These are phyloP conservation scores for Latrodectus hesperus DNA, from an alignment of 2,888 invertebrate species.

Conservation along the genomic window DNA sequence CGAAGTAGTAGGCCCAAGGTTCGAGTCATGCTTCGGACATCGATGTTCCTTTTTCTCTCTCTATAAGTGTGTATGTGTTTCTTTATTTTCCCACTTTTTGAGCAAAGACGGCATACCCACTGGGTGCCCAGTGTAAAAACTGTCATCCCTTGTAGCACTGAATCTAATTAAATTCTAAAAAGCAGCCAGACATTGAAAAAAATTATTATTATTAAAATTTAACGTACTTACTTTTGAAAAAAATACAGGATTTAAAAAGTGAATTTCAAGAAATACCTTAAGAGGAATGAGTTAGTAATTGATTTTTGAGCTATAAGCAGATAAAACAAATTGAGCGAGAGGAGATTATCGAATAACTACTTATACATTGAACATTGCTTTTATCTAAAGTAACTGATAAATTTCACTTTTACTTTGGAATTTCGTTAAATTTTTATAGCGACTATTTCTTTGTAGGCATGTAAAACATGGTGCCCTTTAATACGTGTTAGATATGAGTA, in stretches of 20 bases:
- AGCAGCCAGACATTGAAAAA: slow-evolving; percentile 7
- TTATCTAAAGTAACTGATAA: slow-evolving; percentile 44
- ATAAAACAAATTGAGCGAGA: slow-evolving; percentile 21
- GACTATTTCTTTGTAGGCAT: no score
- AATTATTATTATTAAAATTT: no score
- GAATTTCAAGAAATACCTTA: slow-evolving; percentile 8
- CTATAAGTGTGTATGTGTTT: no score
- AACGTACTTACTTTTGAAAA: no score
- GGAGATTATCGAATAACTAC: slow-evolving; percentile 29
- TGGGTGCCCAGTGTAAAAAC: not conserved
- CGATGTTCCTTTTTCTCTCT: slow-evolving; percentile 11
- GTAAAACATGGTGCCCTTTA: no score
- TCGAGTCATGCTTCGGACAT: not conserved
- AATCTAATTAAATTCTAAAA: slow-evolving; percentile 24
- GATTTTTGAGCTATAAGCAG: slow-evolving; percentile 29
- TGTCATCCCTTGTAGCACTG: slow-evolving; percentile 10
- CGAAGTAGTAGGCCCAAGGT: no score
- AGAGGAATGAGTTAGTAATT: slow-evolving; percentile 5
- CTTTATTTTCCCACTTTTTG: no score
- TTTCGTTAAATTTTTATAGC: no score
- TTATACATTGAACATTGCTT: slow-evolving; percentile 29
- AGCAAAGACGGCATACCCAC: not conserved
- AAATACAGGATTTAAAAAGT: no score
- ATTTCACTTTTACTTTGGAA: not conserved
- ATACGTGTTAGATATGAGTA: no score